Evolutionary conservation across 2,797 vertebrate species (phyloP), one percentile per base, ranked within the genome.

Genomic region (Chiloscyllium punctatum): DNA sequence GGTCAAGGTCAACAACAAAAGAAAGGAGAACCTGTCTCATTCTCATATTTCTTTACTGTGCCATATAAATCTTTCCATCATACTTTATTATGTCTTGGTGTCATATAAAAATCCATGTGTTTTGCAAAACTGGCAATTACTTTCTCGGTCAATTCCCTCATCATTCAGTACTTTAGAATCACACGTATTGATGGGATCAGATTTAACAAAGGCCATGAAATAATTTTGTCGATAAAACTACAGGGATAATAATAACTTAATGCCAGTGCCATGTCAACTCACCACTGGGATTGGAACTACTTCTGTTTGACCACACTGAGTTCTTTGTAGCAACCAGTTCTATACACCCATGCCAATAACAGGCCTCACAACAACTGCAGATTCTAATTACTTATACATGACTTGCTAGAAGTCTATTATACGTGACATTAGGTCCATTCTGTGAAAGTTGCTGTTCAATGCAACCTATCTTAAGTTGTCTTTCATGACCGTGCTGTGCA

Each of bases 1-100:
- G 98, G 98, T 98, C 98, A 98, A 97, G 97, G 97, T 97, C 97
- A 97, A 96, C 97, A 98, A 98, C 98, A 98, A 98, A 98, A 98
- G 98, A 97, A 96, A 97, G 96, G 97, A 97, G 96, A 97, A 97
- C 96, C 97, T 97, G 97, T 97, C 97, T 97, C 71, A 97, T 96
- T 97, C 96, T 97, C 84, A 96, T 97, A 97, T 98, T 97, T 97
- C 98, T 74, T 96, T 96, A 97, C 97, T 96, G 96, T 96, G 95
- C 97, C 96, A 96, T 96, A 96, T 97, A 97, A 97, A 97, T 97
- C 97, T 96, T 97, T 97, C 97, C 3, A 77, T 77, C 97, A 96
- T 98, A 62, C 8, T 62, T 62, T 62, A 62, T 62, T 62, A 62
- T 1, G 1, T 62, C 9, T 62, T 62, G 57, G 57, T 62, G 11